A percentile compares a stretch with the other conserved stretches of the same genome.
phyloP scores from a whole-genome alignment of 2,888 invertebrate species.

The Aphrophora alni region DNA sequence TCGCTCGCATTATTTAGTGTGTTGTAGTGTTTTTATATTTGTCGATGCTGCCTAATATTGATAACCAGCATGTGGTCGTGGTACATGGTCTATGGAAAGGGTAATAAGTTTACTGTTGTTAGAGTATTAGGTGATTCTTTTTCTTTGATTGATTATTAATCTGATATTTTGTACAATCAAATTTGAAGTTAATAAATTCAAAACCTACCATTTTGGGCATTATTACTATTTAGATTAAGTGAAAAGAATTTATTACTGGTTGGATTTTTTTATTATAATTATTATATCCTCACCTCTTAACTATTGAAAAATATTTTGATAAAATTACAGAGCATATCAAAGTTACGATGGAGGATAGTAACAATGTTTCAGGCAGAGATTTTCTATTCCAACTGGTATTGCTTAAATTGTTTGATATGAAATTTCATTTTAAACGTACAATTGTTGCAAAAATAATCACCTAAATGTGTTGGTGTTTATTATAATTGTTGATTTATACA shows the following conservation, averaged over 20 bases:
- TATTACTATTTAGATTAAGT: conserved; percentile 46
- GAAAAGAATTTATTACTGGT: conserved; percentile 46
- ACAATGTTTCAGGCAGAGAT: background rate
- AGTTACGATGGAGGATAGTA: background rate
- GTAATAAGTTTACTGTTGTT: background rate
- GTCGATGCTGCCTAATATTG: conserved; percentile 37
- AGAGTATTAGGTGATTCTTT: background rate
- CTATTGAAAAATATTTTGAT: background rate
- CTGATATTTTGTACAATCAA: background rate
- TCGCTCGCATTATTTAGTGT: conserved; percentile 17
- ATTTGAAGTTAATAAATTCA: conserved; percentile 44
- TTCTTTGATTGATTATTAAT: background rate
- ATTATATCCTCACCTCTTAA: conserved; percentile 21
- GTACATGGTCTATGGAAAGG: conserved; percentile 32
- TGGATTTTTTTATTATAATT: conserved; percentile 35
- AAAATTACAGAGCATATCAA: background rate
- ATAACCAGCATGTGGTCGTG: conserved; percentile 34
- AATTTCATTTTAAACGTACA: conserved; percentile 7
- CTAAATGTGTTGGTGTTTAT: conserved; percentile 43
- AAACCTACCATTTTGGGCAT: conserved; percentile 47
- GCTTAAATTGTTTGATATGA: conserved; percentile 9
- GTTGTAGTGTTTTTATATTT: conserved; percentile 37
- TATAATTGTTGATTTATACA: conserved; percentile 43
- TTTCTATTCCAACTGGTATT: conserved; percentile 27
- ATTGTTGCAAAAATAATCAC: conserved; percentile 21